A percentile compares a stretch with the other conserved stretches of the same genome.
Evolutionary conservation across 2,113 vertebrate genomes (phyloP).

Genomic region (Nyctereutes procyonoides): DNA sequence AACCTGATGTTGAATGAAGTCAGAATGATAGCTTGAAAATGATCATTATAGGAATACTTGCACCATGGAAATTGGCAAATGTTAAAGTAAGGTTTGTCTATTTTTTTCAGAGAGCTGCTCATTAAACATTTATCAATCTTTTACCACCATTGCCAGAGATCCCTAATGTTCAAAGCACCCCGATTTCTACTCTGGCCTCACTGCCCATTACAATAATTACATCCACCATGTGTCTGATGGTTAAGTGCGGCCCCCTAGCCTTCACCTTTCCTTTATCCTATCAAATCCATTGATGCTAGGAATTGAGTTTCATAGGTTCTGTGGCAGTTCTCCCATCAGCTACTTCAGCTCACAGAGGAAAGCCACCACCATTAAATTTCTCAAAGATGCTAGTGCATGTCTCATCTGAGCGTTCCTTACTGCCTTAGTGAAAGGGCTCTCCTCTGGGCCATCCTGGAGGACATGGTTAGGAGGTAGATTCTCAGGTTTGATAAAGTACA

Average conservation of each 20-base stretch:
- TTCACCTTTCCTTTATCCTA: neutral
- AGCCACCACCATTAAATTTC: neutral
- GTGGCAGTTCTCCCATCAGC: neutral
- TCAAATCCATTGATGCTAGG: neutral
- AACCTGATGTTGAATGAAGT: neutral
- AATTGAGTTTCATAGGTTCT: neutral
- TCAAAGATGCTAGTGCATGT: neutral
- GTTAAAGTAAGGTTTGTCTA: neutral
- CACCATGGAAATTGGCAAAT: neutral
- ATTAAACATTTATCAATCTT: neutral
- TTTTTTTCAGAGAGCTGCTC: neutral
- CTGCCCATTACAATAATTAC: neutral
- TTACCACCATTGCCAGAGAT: neutral
- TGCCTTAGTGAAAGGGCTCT: neutral
- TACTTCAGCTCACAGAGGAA: neutral
- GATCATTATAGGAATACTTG: neutral
- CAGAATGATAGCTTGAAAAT: conserved; percentile 12
- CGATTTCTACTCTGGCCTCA: neutral
- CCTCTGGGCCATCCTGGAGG: neutral
- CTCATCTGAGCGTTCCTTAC: neutral
- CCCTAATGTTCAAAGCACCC: neutral
- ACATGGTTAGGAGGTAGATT: neutral
- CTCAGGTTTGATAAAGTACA: neutral
- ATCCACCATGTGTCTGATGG: neutral
- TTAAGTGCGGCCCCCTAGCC: neutral